These are phyloP conservation scores for Eristalis pertinax DNA, from an alignment of 2,888 invertebrate genomes.

Conservation along the genomic window DNA sequence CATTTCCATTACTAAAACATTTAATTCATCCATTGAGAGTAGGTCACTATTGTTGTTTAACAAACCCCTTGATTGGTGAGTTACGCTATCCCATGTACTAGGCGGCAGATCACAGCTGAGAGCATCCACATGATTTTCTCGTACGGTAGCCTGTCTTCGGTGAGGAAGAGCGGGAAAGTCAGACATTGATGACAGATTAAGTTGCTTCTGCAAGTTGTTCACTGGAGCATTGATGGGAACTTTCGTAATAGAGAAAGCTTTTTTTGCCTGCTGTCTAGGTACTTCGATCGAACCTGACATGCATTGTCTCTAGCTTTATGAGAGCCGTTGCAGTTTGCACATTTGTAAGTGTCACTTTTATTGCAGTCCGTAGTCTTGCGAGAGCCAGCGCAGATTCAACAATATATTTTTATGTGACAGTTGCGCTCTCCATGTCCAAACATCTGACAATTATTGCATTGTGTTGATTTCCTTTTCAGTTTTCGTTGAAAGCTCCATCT, in stretches of 20 bases:
- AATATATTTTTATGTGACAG: conserved; percentile 53
- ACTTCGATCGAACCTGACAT: conserved; percentile 32
- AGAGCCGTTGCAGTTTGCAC: too few relatives aligned
- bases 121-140: too few relatives aligned
- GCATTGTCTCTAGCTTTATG: conserved; percentile 47
- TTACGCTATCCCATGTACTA: neutral
- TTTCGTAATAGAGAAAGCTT: neutral
- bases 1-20: neutral
- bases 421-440: conserved; percentile 57
- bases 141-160: too few relatives aligned
- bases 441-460: conserved; percentile 65
- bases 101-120: too few relatives aligned
- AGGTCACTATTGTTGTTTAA: neutral
- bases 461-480: too few relatives aligned
- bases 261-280: conserved; percentile 1
- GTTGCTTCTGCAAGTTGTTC: neutral
- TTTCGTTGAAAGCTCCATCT: too few relatives aligned
- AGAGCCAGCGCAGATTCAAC: too few relatives aligned
- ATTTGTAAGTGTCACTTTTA: conserved; percentile 31
- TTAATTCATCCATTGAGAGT: neutral
- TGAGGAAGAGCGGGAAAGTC: too few relatives aligned
- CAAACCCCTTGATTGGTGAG: neutral
- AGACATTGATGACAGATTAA: conserved; percentile 14
- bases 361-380: conserved; percentile 13
- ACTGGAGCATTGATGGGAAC: neutral